These are phyloP conservation scores for Smittia aterrima DNA, from an alignment of 2,888 invertebrate genomes.

Conservation along the genomic window DNA sequence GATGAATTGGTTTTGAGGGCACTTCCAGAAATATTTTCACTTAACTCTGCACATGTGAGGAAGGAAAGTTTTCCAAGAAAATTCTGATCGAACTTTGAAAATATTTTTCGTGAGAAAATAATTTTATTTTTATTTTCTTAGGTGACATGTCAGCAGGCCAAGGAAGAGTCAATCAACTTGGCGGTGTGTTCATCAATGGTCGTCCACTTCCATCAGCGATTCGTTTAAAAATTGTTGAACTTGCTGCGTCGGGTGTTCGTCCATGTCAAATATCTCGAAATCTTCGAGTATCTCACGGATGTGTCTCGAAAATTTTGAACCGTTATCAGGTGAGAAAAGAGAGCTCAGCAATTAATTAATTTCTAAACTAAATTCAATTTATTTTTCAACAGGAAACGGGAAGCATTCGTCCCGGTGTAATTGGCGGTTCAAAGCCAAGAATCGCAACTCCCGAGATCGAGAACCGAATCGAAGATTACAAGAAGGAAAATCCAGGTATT, in stretches of 20 bases:
- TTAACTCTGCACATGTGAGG: background rate
- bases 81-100: no score
- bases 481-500: constrained; percentile 88
- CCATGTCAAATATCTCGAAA: constrained; percentile 96
- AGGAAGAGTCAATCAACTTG: constrained; percentile 94
- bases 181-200: constrained; percentile 97
- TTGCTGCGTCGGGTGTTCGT: constrained; percentile 90
- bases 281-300: constrained; percentile 92
- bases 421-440: constrained; percentile 90
- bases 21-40: background rate
- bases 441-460: constrained; percentile 94
- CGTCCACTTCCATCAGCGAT: constrained; percentile 89
- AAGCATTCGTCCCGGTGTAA: constrained; percentile 90
- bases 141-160: constrained; percentile 63
- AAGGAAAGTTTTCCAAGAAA: no score
- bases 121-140: no score
- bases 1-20: background rate
- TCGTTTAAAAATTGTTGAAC: constrained; percentile 90
- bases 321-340: constrained; percentile 92
- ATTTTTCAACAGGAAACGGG: constrained; percentile 96
- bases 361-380: no score
- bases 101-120: no score
- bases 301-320: constrained; percentile 95
- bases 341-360: no score
- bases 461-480: constrained; percentile 83